Evolutionary conservation across 2,113 vertebrate species (phyloP).

Genomic region (Platichthys flesus): DNA sequence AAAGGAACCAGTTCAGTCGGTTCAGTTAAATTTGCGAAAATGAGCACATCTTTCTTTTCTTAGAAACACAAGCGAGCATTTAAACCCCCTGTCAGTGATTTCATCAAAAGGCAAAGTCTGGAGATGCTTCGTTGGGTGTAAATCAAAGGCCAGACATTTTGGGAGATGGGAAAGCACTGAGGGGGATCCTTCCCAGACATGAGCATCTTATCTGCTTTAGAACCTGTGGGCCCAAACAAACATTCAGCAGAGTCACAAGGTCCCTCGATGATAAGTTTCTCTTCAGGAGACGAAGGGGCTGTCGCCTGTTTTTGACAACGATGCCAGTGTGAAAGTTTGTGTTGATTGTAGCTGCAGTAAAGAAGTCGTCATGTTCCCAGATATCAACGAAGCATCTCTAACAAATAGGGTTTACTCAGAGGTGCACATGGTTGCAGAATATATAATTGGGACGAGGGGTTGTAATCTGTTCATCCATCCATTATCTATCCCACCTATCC

Average conservation of each 20-base stretch:
- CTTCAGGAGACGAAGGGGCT: neutral
- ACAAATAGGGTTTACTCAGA: too few species aligned
- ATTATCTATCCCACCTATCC: neutral
- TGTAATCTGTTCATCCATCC: neutral
- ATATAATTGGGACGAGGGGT: too few species aligned
- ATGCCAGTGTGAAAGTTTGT: neutral
- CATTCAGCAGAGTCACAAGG: constrained; percentile 12
- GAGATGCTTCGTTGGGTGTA: constrained; percentile 45
- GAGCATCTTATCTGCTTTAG: constrained; percentile 17
- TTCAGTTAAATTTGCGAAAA: constrained; percentile 53
- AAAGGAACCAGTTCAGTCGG: constrained; percentile 39
- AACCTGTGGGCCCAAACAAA: constrained; percentile 10
- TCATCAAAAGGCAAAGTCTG: constrained; percentile 36
- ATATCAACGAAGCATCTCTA: neutral
- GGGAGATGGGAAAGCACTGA: constrained; percentile 56
- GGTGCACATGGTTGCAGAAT: too few species aligned
- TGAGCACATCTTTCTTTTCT: constrained; percentile 42
- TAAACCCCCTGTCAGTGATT: constrained; percentile 28
- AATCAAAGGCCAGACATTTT: constrained; percentile 42
- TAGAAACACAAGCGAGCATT: constrained; percentile 30
- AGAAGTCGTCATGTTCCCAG: neutral
- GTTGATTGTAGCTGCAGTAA: neutral
- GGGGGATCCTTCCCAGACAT: constrained; percentile 37
- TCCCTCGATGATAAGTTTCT: constrained; percentile 3
- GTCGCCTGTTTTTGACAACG: too few species aligned